Percentiles rank a stretch among this genome's conserved stretches.
phyloP scores from a whole-genome alignment of 2,888 invertebrate species.

The Coelinius sp. region DNA sequence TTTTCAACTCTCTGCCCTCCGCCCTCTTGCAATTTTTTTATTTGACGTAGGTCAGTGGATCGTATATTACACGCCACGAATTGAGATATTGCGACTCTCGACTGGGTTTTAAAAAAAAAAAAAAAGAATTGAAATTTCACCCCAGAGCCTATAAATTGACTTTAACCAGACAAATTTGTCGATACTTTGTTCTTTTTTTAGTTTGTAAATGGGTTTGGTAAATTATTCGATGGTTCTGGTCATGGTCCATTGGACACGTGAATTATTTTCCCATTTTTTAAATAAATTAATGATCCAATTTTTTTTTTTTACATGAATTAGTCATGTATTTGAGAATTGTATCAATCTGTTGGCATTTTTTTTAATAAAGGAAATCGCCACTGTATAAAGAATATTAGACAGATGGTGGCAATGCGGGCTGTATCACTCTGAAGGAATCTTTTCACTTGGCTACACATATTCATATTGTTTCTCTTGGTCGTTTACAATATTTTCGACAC shows the following conservation, averaged over 20 bases:
- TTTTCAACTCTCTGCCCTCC: conserved; percentile 3
- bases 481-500: conserved; percentile 58
- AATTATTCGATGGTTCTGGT: not conserved
- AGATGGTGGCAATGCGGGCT: conserved; percentile 68
- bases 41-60: conserved; percentile 51
- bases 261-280: not conserved
- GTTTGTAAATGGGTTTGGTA: not conserved
- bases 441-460: conserved; percentile 57
- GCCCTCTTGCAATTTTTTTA: conserved; percentile 33
- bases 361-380: not conserved
- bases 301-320: not conserved
- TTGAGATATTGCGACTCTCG: conserved; percentile 19
- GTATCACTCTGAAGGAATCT: conserved; percentile 63
- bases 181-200: not conserved
- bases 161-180: conserved; percentile 11
- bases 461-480: conserved; percentile 56
- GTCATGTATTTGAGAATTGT: conserved; percentile 24
- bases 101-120: conserved; percentile 5
- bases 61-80: conserved; percentile 27
- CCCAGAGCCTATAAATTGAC: conserved; percentile 48
- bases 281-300: not conserved
- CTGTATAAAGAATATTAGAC: conserved; percentile 38
- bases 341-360: conserved; percentile 32
- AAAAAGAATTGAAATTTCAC: conserved; percentile 35
- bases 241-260: not conserved